Percentiles rank a stretch among this genome's conserved stretches.
Conservation (phyloP, 2,113 vertebrate species). For the Thryonomys swinderianus region DNA sequence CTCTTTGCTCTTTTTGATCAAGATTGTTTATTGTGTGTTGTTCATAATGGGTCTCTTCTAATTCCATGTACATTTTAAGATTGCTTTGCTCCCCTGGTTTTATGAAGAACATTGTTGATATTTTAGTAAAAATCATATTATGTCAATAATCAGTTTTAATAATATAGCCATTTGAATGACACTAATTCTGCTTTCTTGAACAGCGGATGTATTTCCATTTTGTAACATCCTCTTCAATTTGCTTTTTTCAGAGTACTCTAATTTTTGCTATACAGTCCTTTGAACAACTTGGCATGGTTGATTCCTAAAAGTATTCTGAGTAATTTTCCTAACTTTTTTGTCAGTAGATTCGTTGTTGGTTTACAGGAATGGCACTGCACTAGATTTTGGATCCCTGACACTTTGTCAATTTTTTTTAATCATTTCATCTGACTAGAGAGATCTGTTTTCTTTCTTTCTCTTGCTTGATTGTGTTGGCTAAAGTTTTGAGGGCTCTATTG, state of each 20-base stretch:
- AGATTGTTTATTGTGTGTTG: neutral
- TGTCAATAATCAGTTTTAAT: neutral
- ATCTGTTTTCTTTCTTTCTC: neutral
- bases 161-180: neutral
- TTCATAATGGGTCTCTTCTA: neutral
- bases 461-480: neutral
- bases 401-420: neutral
- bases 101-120: neutral
- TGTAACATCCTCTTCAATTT: neutral
- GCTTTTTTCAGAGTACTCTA: neutral
- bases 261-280: neutral
- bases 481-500: neutral
- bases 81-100: neutral
- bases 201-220: neutral
- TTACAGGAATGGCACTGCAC: neutral
- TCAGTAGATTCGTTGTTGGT: neutral
- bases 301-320: neutral
- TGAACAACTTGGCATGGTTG: neutral
- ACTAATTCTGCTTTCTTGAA: neutral
- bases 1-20: neutral
- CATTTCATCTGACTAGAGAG: neutral
- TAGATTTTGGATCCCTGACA: neutral
- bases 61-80: neutral
- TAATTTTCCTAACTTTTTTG: neutral
- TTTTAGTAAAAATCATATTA: neutral